These are phyloP conservation scores for Athetis lepigone DNA, from an alignment of 2,888 invertebrate species.

Conservation along the genomic window DNA sequence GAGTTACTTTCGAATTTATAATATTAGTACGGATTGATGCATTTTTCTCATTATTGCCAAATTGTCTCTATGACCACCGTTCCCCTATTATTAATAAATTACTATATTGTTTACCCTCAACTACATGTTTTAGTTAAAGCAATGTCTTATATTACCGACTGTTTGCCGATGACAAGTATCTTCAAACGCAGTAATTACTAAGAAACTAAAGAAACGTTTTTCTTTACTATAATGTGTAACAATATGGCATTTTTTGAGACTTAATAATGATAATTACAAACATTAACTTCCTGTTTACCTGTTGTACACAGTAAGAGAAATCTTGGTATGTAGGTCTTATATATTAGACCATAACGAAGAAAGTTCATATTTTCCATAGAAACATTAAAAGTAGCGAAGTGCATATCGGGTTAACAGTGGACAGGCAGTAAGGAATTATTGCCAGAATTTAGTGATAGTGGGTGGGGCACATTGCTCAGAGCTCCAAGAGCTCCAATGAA, in stretches of 20 bases:
- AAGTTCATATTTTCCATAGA: constrained; percentile 13
- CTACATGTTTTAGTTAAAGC: no score
- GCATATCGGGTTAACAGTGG: neutral
- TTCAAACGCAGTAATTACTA: neutral
- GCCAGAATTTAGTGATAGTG: no score
- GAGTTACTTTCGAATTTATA: no score
- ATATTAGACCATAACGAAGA: constrained; percentile 41
- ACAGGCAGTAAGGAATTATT: no score
- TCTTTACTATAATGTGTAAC: constrained; percentile 9
- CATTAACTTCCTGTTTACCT: constrained; percentile 31
- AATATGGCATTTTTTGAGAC: constrained; percentile 17
- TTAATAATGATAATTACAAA: constrained; percentile 14
- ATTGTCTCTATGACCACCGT: no score
- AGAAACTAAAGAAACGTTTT: constrained; percentile 1
- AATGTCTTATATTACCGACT: neutral
- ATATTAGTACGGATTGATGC: no score
- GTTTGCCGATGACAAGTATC: constrained; percentile 9
- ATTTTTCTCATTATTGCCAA: no score
- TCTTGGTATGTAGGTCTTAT: constrained; percentile 38
- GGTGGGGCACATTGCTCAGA: no score
- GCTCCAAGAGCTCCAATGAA: no score
- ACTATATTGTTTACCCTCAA: no score
- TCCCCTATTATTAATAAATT: no score
- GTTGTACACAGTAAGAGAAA: constrained; percentile 35
- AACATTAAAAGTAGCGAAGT: neutral